phyloP scores from a whole-genome alignment of 2,113 vertebrate species.

The Saccopteryx bilineata region DNA sequence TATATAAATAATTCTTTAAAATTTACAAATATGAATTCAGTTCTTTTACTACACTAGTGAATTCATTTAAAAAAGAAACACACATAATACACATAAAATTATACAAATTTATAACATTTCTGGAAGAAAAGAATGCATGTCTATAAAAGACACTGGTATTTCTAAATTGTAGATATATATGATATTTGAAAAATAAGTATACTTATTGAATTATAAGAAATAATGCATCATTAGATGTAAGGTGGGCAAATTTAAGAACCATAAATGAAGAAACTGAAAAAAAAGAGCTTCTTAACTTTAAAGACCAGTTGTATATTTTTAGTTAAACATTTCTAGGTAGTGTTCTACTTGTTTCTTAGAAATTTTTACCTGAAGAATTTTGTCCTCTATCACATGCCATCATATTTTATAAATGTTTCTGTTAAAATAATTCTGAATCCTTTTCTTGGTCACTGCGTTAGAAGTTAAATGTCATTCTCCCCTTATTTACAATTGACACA shows the following conservation, averaged over 20 bases:
- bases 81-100: neutral
- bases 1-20: conserved; percentile 37
- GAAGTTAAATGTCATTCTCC: neutral
- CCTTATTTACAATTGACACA: neutral
- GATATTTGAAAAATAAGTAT: conserved; percentile 31
- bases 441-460: neutral
- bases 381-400: neutral
- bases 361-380: conserved; percentile 29
- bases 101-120: neutral
- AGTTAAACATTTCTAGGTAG: neutral
- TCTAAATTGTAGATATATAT: conserved; percentile 5
- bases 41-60: conserved; percentile 30
- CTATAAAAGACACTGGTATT: neutral
- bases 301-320: conserved; percentile 6
- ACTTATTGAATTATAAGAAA: neutral
- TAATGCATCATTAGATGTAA: neutral
- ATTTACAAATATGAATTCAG: neutral
- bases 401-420: neutral
- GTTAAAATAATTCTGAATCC: neutral
- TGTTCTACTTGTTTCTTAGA: neutral
- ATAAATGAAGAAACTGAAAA: conserved; percentile 17
- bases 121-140: neutral
- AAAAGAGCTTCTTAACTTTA: neutral
- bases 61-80: conserved; percentile 50
- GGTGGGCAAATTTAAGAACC: neutral